These are phyloP conservation scores for Clitarchus hookeri DNA, from an alignment of 2,888 invertebrate genomes.

Conservation along the genomic window DNA sequence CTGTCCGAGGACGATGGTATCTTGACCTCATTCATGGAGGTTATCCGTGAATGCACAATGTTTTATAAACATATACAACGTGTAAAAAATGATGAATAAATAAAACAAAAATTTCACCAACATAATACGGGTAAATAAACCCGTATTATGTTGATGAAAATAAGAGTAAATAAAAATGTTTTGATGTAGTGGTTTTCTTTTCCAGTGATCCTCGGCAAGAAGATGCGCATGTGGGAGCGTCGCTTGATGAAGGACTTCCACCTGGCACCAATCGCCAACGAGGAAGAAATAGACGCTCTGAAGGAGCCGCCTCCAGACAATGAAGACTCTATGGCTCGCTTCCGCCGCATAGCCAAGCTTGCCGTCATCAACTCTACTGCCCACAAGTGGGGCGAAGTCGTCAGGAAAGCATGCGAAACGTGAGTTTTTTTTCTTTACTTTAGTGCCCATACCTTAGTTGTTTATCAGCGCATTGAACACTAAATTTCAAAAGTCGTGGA, in stretches of 20 bases:
- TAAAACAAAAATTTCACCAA: no score
- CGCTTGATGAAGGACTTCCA: conserved; percentile 87
- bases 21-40: no score
- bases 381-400: conserved; percentile 76
- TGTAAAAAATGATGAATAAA: no score
- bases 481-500: no score
- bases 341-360: conserved; percentile 74
- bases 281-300: conserved; percentile 59
- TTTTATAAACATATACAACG: no score
- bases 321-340: conserved; percentile 68
- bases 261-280: conserved; percentile 71
- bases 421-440: conserved; percentile 54
- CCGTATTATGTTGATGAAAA: no score
- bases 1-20: no score
- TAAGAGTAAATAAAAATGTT: background rate
- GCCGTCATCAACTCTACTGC: conserved; percentile 71
- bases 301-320: conserved; percentile 54
- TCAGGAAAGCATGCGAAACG: conserved; percentile 63
- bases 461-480: no score
- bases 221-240: conserved; percentile 84
- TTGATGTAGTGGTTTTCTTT: background rate
- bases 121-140: no score
- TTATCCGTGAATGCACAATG: no score
- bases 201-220: conserved; percentile 71
- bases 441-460: no score